Evolutionary conservation across 2,888 invertebrate species (phyloP).

Genomic region (Dinocampus coccinellae): DNA sequence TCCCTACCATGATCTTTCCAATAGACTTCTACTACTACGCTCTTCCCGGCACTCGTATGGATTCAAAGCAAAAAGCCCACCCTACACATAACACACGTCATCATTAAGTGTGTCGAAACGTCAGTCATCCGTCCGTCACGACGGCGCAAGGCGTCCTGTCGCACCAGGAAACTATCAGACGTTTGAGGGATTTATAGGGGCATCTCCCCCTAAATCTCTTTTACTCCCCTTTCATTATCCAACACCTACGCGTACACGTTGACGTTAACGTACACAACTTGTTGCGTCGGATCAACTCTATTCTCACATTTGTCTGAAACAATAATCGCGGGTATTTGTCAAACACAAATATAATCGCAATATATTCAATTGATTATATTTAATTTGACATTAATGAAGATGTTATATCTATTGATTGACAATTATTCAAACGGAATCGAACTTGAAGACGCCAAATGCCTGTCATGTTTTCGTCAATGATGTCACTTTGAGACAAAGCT

Average conservation of each 20-base stretch:
- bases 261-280: slow-evolving; percentile 39
- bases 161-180: slow-evolving; percentile 68
- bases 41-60: background rate
- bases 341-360: too few relatives aligned
- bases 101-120: slow-evolving; percentile 45
- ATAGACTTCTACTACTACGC: too few relatives aligned
- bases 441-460: slow-evolving; percentile 57
- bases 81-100: background rate
- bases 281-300: slow-evolving; percentile 1
- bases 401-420: background rate
- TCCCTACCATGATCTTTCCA: too few relatives aligned
- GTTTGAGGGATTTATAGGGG: slow-evolving; percentile 68
- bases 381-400: background rate
- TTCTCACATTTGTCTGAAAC: background rate
- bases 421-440: background rate
- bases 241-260: slow-evolving; percentile 8
- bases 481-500: slow-evolving; percentile 67
- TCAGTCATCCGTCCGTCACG: slow-evolving; percentile 69
- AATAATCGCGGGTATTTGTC: too few relatives aligned
- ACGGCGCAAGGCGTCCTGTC: slow-evolving; percentile 63
- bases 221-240: slow-evolving; percentile 46
- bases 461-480: slow-evolving; percentile 68
- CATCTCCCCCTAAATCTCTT: slow-evolving; percentile 41
- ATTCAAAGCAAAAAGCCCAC: slow-evolving; percentile 5
- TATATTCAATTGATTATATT: background rate